A percentile compares a stretch with the other conserved stretches of the same genome.
phyloP scores from a whole-genome alignment of 2,797 vertebrate species.

The Parotocinclus haroldoi region DNA sequence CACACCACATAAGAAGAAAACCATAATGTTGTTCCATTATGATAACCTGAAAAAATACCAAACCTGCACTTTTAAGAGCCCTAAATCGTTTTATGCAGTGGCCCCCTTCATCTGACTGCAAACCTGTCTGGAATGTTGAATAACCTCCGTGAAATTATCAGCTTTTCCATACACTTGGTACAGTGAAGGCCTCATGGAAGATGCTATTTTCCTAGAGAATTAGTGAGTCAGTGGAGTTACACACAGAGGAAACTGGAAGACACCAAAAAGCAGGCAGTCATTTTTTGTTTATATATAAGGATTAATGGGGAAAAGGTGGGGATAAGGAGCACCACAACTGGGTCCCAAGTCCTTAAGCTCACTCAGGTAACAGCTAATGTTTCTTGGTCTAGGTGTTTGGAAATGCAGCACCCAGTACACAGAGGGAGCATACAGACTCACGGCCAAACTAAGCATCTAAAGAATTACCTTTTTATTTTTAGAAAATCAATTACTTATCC shows the following conservation, averaged over 20 bases:
- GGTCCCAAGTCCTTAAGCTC: slow-evolving; percentile 17
- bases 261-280: slow-evolving; percentile 26
- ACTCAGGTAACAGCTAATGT: slow-evolving; percentile 56
- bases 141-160: slow-evolving; percentile 40
- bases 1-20: slow-evolving; percentile 25
- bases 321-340: slow-evolving; percentile 14
- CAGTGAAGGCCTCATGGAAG: slow-evolving; percentile 49
- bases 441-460: slow-evolving; percentile 56
- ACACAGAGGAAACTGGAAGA: not conserved
- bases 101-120: slow-evolving; percentile 64
- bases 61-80: slow-evolving; percentile 41
- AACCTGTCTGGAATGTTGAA: slow-evolving; percentile 60
- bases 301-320: slow-evolving; percentile 9
- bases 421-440: slow-evolving; percentile 57
- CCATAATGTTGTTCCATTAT: slow-evolving; percentile 31
- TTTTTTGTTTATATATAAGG: slow-evolving; percentile 16
- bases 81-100: slow-evolving; percentile 62
- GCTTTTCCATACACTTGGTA: slow-evolving; percentile 64
- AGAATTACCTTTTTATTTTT: slow-evolving; percentile 56
- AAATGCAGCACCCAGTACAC: slow-evolving; percentile 42
- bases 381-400: no score
- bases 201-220: slow-evolving; percentile 21
- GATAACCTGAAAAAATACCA: slow-evolving; percentile 25
- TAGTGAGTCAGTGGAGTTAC: no score
- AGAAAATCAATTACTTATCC: slow-evolving; percentile 67